Evolutionary conservation across 1,140 invertebrate genomes (phyloP).

Genomic region (Paramacrobiotus metropolitanus): DNA sequence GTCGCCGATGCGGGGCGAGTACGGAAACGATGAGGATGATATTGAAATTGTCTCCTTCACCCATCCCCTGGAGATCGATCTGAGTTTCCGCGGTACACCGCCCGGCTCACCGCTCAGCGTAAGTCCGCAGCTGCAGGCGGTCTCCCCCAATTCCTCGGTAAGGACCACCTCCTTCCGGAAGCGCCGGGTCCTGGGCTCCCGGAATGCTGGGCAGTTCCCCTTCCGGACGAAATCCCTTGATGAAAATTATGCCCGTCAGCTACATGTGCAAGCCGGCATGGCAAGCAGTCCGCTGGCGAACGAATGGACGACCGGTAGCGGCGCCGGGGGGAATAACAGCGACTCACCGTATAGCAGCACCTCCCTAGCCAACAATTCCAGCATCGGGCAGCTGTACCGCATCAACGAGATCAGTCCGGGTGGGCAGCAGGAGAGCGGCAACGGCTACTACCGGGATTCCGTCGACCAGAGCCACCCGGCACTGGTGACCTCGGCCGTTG

Average conservation of each 20-base stretch:
- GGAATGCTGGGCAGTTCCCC: neutral
- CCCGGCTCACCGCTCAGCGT: neutral
- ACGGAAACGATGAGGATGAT: neutral
- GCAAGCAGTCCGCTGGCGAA: neutral
- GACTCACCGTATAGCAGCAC: neutral
- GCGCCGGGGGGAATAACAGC: neutral
- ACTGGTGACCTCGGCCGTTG: neutral
- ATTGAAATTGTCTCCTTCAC: neutral
- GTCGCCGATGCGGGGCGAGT: neutral
- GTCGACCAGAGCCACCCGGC: neutral
- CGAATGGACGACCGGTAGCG: neutral
- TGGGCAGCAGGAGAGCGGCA: neutral
- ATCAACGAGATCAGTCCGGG: neutral
- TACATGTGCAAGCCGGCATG: neutral
- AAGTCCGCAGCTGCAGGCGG: neutral
- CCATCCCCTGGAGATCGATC: neutral
- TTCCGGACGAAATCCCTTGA: slow-evolving; percentile 2
- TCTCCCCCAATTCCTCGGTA: neutral
- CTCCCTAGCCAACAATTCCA: neutral
- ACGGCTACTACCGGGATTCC: neutral
- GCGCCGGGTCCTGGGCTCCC: neutral
- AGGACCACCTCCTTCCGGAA: neutral
- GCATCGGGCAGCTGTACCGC: neutral
- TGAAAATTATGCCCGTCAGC: neutral
- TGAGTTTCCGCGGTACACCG: neutral